Conservation (phyloP, 2,797 vertebrate species). For the Moxostoma hubbsi region DNA sequence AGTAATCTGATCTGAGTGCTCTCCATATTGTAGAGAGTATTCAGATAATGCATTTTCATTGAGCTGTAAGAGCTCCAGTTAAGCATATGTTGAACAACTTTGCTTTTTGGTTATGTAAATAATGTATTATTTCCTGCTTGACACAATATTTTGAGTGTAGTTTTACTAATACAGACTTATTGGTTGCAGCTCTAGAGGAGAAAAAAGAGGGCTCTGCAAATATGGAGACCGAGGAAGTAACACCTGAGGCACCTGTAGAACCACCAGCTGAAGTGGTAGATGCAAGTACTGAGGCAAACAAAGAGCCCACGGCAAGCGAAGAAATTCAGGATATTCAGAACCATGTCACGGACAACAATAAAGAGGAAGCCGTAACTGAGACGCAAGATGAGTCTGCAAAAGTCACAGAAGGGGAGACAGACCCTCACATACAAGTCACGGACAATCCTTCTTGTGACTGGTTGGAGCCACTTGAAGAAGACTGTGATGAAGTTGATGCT, state of each 20-base stretch:
- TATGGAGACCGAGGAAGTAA: constrained; percentile 44
- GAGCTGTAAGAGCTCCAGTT: background rate
- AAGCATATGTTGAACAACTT: background rate
- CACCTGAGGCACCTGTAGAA: constrained; percentile 28
- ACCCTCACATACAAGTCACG: too few species aligned
- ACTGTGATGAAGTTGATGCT: constrained; percentile 63
- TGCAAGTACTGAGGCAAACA: constrained; percentile 37
- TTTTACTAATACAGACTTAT: background rate
- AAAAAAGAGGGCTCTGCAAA: background rate
- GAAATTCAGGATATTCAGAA: constrained; percentile 6
- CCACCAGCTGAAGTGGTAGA: constrained; percentile 2
- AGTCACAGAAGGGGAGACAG: background rate
- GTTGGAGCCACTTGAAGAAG: constrained; percentile 79
- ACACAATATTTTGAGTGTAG: background rate
- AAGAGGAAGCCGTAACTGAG: background rate
- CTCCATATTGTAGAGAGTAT: background rate
- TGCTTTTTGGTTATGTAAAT: background rate
- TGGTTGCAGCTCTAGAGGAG: background rate
- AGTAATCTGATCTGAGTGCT: background rate
- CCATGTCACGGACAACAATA: constrained; percentile 9
- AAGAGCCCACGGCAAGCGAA: constrained; percentile 5
- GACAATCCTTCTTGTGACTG: constrained; percentile 73
- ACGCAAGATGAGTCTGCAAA: constrained; percentile 35
- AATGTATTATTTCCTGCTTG: background rate
- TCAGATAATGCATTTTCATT: background rate